phyloP scores from a whole-genome alignment of 2,797 vertebrate genomes.

The Hemibagrus guttatus region DNA sequence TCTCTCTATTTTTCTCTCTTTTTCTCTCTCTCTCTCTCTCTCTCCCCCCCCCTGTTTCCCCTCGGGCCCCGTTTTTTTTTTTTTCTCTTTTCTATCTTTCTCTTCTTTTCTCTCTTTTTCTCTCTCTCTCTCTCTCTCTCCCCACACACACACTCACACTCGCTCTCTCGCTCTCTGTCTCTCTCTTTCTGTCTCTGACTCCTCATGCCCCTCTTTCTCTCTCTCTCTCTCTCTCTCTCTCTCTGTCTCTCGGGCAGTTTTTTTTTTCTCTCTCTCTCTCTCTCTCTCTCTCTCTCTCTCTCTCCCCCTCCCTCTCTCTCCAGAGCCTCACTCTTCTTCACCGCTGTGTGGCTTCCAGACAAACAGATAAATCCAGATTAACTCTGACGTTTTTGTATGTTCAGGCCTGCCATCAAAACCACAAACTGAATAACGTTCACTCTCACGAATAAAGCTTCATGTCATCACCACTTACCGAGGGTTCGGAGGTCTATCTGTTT shows the following conservation, averaged over 20 bases:
- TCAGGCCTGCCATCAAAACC: neutral
- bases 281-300: neutral
- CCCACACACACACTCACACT: too few species aligned
- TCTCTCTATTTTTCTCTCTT: neutral
- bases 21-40: neutral
- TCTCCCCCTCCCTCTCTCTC: neutral
- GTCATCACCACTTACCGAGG: conserved; percentile 2
- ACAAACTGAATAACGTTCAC: conserved; percentile 23
- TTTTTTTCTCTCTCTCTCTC: neutral
- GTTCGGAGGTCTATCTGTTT: neutral
- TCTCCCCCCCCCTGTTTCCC: neutral
- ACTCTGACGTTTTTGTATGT: conserved; percentile 20
- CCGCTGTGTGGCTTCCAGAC: neutral
- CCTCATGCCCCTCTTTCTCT: too few species aligned
- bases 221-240: too few species aligned
- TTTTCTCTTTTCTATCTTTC: neutral
- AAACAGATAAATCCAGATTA: conserved; percentile 26
- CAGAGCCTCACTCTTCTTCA: neutral
- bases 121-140: neutral
- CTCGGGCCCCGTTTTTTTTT: too few species aligned
- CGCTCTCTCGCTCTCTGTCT: neutral
- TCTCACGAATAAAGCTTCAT: neutral
- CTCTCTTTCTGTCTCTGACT: neutral
- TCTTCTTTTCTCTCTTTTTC: neutral
- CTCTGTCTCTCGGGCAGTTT: neutral